These are phyloP conservation scores for Phortica variegata DNA, from an alignment of 1,140 invertebrate species.

Conservation along the genomic window DNA sequence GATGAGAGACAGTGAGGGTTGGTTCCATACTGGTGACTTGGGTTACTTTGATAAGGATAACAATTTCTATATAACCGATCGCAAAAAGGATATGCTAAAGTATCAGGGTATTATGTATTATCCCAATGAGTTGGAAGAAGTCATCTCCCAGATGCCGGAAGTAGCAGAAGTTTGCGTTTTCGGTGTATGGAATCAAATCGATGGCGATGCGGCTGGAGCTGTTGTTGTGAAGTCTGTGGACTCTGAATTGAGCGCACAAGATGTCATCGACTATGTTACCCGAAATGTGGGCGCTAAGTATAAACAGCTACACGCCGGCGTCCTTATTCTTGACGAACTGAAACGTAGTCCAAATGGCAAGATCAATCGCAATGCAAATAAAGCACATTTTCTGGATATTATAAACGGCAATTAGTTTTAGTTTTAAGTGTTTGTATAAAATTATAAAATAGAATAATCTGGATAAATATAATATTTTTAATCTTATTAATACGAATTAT, in stretches of 20 bases:
- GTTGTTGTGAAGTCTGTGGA: constrained; percentile 30
- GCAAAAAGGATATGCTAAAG: constrained; percentile 65
- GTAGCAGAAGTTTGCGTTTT: constrained; percentile 42
- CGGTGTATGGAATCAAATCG: constrained; percentile 31
- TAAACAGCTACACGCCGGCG: constrained; percentile 54
- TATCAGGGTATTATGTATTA: constrained; percentile 48
- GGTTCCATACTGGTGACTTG: constrained; percentile 68
- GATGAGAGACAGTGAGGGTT: constrained; percentile 56
- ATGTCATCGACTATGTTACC: constrained; percentile 32
- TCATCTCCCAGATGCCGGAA: constrained; percentile 31
- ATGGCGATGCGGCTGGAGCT: constrained; percentile 35
- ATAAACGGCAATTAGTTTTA: too few species aligned
- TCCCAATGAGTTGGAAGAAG: constrained; percentile 35
- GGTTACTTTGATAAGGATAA: constrained; percentile 62
- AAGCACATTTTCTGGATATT: constrained; percentile 27
- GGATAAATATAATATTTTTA: background rate
- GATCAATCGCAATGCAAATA: constrained; percentile 32
- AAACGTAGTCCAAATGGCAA: constrained; percentile 32
- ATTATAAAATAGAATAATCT: background rate
- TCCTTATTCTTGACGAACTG: constrained; percentile 57
- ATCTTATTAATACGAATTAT: background rate
- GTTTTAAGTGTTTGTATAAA: too few species aligned
- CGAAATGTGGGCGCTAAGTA: constrained; percentile 22
- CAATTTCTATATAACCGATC: constrained; percentile 61
- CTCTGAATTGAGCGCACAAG: constrained; percentile 24